These are phyloP conservation scores for Trachymyrmex cornetzi DNA, from an alignment of 1,140 invertebrate species.

Conservation along the genomic window DNA sequence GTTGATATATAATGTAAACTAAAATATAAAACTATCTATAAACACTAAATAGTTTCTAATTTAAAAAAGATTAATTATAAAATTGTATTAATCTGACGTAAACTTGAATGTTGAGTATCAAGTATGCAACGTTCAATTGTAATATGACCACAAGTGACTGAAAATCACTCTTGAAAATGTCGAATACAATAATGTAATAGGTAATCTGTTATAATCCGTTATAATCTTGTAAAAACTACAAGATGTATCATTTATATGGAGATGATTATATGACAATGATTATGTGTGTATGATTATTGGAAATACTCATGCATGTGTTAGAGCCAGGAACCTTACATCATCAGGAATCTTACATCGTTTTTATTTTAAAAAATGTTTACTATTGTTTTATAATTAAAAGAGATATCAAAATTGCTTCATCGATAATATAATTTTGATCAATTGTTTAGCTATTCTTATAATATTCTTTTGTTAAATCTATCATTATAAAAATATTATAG, in stretches of 20 bases:
- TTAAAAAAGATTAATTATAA: background rate
- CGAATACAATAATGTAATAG: background rate
- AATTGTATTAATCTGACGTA: background rate
- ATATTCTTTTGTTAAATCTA: background rate
- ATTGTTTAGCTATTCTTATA: background rate
- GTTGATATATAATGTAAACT: background rate
- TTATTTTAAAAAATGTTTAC: too few relatives aligned
- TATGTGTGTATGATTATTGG: background rate
- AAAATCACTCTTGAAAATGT: background rate
- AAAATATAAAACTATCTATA: background rate
- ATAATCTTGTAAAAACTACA: too few relatives aligned
- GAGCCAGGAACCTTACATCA: background rate
- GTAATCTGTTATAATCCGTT: background rate
- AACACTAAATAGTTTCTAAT: background rate
- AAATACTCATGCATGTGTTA: background rate
- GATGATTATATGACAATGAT: background rate
- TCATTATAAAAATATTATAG: too few relatives aligned
- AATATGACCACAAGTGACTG: background rate
- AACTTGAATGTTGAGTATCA: background rate
- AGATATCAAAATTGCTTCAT: background rate
- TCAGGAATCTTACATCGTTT: too few relatives aligned
- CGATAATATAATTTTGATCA: background rate
- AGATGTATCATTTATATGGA: background rate
- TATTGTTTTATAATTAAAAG: too few relatives aligned
- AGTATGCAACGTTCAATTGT: background rate